Evolutionary conservation across 2,797 vertebrate species (phyloP).

Genomic region (Miichthys miiuy): DNA sequence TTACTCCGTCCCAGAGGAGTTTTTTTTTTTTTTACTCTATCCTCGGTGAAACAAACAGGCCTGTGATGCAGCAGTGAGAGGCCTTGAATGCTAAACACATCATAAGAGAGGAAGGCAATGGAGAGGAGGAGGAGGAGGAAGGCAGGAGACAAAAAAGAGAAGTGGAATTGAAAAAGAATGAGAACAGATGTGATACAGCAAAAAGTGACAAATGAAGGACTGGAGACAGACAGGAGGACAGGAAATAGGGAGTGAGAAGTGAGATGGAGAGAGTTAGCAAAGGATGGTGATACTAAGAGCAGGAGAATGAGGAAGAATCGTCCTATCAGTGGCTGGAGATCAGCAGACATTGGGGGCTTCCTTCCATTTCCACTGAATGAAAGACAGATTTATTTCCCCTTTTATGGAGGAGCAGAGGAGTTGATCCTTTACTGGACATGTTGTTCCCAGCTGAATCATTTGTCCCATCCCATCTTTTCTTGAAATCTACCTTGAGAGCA

Average conservation of each 20-base stretch:
- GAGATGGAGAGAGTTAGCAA: slow-evolving; percentile 42
- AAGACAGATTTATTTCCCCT: slow-evolving; percentile 56
- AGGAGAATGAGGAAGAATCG: slow-evolving; percentile 49
- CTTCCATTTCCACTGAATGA: slow-evolving; percentile 59
- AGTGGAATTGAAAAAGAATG: slow-evolving; percentile 38
- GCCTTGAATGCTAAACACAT: slow-evolving; percentile 82
- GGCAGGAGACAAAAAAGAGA: slow-evolving; percentile 42
- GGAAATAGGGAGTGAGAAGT: slow-evolving; percentile 35
- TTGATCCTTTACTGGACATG: slow-evolving; percentile 37
- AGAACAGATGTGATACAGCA: slow-evolving; percentile 35
- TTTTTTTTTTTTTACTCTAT: slow-evolving; percentile 29
- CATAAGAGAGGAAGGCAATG: slow-evolving; percentile 61
- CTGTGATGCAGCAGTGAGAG: slow-evolving; percentile 80
- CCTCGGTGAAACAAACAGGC: slow-evolving; percentile 76
- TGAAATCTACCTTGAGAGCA: not conserved
- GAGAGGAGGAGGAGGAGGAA: slow-evolving; percentile 19
- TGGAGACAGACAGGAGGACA: slow-evolving; percentile 45
- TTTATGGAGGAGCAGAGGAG: slow-evolving; percentile 51
- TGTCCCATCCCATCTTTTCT: slow-evolving; percentile 22
- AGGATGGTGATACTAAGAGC: slow-evolving; percentile 22
- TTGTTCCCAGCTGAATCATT: slow-evolving; percentile 35
- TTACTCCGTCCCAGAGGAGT: slow-evolving; percentile 54
- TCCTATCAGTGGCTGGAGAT: slow-evolving; percentile 55
- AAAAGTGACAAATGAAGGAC: slow-evolving; percentile 56
- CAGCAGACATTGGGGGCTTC: slow-evolving; percentile 52